Percentiles rank a stretch among this genome's conserved stretches.
These are phyloP conservation scores for Dascyllus trimaculatus DNA, from an alignment of 2,113 vertebrate species.

Conservation along the genomic window DNA sequence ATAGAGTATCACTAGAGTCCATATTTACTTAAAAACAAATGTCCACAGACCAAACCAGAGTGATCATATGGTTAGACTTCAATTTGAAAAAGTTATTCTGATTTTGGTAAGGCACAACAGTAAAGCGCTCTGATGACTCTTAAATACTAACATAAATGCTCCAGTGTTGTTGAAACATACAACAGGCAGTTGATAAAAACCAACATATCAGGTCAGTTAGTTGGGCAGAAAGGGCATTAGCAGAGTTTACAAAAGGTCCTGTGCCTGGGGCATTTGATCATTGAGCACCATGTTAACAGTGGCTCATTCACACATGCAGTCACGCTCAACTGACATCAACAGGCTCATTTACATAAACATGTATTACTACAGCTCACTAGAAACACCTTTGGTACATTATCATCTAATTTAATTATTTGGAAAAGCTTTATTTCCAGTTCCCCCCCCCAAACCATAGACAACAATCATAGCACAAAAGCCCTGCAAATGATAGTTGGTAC, in stretches of 20 bases:
- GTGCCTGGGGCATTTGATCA: conserved; percentile 22
- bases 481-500: conserved; percentile 7
- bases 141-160: neutral
- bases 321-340: neutral
- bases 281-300: conserved; percentile 35
- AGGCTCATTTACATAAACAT: conserved; percentile 23
- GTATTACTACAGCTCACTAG: neutral
- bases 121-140: neutral
- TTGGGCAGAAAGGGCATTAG: conserved; percentile 18
- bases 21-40: conserved; percentile 17
- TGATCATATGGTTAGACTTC: too few relatives aligned
- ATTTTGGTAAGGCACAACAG: neutral
- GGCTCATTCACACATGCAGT: conserved; percentile 41
- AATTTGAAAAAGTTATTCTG: neutral
- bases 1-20: neutral
- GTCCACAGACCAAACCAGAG: too few relatives aligned
- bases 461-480: conserved; percentile 38
- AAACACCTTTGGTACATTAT: neutral
- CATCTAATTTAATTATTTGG: conserved; percentile 10
- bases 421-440: neutral
- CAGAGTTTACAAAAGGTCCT: conserved; percentile 42
- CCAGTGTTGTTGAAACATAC: conserved; percentile 12
- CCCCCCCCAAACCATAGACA: neutral
- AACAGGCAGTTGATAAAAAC: conserved; percentile 27
- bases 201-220: conserved; percentile 47